phyloP scores from a whole-genome alignment of 2,797 vertebrate genomes.

The Fistularia commersonii region DNA sequence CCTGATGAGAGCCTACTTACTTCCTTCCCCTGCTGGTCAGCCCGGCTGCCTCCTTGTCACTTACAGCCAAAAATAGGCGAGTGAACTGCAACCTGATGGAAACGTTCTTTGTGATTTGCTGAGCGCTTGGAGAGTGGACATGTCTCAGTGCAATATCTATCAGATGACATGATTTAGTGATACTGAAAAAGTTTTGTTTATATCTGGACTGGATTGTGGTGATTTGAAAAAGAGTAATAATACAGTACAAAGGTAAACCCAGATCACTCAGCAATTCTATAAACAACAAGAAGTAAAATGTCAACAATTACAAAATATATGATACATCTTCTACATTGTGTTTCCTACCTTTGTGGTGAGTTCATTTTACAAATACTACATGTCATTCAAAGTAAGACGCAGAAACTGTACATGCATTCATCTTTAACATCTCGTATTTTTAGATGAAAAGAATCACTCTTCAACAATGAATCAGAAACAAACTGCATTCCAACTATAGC shows the following conservation, averaged over 20 bases:
- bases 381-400: constrained; percentile 35
- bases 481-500: neutral
- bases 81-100: constrained; percentile 30
- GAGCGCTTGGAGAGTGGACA: constrained; percentile 7
- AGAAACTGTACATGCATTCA: constrained; percentile 36
- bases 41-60: constrained; percentile 17
- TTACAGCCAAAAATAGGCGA: constrained; percentile 30
- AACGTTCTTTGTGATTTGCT: constrained; percentile 28
- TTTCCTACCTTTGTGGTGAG: constrained; percentile 34
- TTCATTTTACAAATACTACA: constrained; percentile 52
- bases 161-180: constrained; percentile 10
- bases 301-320: constrained; percentile 61
- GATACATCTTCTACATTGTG: constrained; percentile 44
- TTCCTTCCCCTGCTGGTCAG: constrained; percentile 24
- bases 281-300: constrained; percentile 48
- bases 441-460: constrained; percentile 8
- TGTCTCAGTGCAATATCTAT: constrained; percentile 12
- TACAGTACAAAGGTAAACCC: constrained; percentile 33
- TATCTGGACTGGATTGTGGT: constrained; percentile 9
- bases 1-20: constrained; percentile 25
- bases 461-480: neutral
- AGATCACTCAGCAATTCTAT: constrained; percentile 43
- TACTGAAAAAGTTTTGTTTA: constrained; percentile 14
- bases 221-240: constrained; percentile 20
- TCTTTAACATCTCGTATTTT: constrained; percentile 21